Base-by-base conservation (phyloP, 2,888 invertebrate genomes). In the Augochlorella aurata region DNA sequence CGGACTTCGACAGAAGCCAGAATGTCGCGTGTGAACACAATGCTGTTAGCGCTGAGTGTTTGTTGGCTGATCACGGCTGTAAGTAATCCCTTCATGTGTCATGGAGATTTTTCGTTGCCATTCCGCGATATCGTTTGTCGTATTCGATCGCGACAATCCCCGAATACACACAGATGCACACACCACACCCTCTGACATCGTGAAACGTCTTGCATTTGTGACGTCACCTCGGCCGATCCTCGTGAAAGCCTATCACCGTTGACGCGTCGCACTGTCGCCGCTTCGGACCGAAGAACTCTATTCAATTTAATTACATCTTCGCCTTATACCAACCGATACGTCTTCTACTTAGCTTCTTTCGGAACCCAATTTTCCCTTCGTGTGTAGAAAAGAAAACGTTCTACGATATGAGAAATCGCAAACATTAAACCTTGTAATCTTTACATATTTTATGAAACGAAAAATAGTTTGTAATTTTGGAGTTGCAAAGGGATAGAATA, bases 291-390 rank as follows among this genome's bases (percentile, higher is more conserved):
- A 74, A 77, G 58, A 67, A 74, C 45, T 82, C 88, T 86, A 89
- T 90, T 90, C 83, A 89, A 90, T 90, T 90, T 88, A 90, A 90
- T 91, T 90, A 89, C 85, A 80, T 76, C 82, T 73, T 75, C 29
- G 61, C 73, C 50, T 75, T 76, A 63, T 44, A 67, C 77, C 47
- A 54, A 44, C 45, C 67, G 61, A 69, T 70, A 52, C 24, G 24
- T 45, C 58, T 14, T 24, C 44, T 70, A 74, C 61, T 72, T 71
- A 16, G 24, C 58, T 24, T 58, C 14, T 24, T 24, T 24, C 24
- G 5, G 16, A 58, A 58, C 24, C 58, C 24, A 24, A 58, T 58
- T 58, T 16, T 8, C 24, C 16, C 16, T 14, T 16, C 58, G 24
- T 16, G 58, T 7, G 14, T 12, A 24, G 14, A 16, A 24, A 58